phyloP scores from a whole-genome alignment of 2,888 invertebrate species.

The Pammene fasciana region DNA sequence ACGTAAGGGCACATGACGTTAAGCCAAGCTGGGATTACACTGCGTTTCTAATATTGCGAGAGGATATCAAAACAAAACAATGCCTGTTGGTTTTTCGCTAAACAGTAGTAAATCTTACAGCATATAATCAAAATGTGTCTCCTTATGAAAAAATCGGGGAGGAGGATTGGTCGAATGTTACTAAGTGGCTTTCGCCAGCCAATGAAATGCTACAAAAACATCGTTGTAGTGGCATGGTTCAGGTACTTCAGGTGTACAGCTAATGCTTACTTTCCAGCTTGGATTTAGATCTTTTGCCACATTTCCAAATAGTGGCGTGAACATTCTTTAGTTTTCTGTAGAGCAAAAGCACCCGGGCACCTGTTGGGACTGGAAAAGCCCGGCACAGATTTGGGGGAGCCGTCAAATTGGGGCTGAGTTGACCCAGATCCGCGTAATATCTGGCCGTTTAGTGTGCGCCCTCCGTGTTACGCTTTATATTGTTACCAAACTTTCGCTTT shows the following conservation, averaged over 20 bases:
- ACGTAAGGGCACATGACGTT: slow-evolving; percentile 32
- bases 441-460: slow-evolving; percentile 35
- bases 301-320: too few relatives aligned
- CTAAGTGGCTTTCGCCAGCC: too few relatives aligned
- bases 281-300: too few relatives aligned
- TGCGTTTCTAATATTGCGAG: slow-evolving; percentile 24
- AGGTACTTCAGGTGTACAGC: too few relatives aligned
- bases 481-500: slow-evolving; percentile 45
- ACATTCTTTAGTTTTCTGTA: slow-evolving; percentile 11
- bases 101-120: too few relatives aligned
- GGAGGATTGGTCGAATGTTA: too few relatives aligned
- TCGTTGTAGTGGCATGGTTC: too few relatives aligned
- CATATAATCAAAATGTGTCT: too few relatives aligned
- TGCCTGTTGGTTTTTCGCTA: slow-evolving; percentile 2
- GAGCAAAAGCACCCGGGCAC: slow-evolving; percentile 41
- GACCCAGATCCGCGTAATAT: slow-evolving; percentile 68
- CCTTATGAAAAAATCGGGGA: too few relatives aligned
- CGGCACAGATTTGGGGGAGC: slow-evolving; percentile 65
- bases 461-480: slow-evolving; percentile 48
- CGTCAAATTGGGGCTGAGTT: slow-evolving; percentile 58
- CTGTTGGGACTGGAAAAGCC: slow-evolving; percentile 50
- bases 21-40: slow-evolving; percentile 29
- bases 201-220: too few relatives aligned
- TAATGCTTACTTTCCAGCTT: too few relatives aligned
- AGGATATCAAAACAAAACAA: slow-evolving; percentile 16